Evolutionary conservation across 2,113 vertebrate genomes (phyloP), one percentile per base, ranked within the genome.

Genomic region (Callaeas wilsoni): DNA sequence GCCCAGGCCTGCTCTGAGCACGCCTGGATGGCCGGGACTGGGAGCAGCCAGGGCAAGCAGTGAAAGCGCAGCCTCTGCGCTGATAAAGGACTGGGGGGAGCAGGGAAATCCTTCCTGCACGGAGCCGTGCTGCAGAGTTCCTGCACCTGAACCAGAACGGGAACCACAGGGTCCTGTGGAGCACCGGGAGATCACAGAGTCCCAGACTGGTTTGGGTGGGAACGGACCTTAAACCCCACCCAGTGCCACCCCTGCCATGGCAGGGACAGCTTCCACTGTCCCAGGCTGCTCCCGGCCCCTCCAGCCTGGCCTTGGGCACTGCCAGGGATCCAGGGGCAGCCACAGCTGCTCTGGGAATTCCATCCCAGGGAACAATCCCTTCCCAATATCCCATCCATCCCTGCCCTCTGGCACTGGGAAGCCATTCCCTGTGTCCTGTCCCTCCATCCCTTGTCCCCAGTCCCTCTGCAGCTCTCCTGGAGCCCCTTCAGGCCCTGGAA

Each of bases 41-140:
- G 50, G 46, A 46, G 16, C 3, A 8, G 10, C 71, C 20, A 13
- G 42, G 52, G 6, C 19, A 18, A 9, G 56, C 71, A 62, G 25
- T 8, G 8, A 1, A 74, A 49, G n/a, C 1, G 30, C 35, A 73
- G 80, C 37, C 41, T 16, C 68, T 21, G 46, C 41, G 9, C 19
- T 2, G 49, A 10, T 4, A 7, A 9, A 50, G 67, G 29, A 5
- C 5, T 4, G 29, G 46, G 37, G n/a, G 26, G 19, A 49, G 47
- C 1, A 47, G 73, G 0, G 8, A 59, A 16, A 11, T 1, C 30
- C 26, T 5, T 10, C 11, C 21, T 9, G 32, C 41, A 9, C 0
- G 0, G 39, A 59, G 32, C 41, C 14, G 16, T 2, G 9, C 59
- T 4, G 42, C 25, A 23, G 63, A 30, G 19, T 9, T 27, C 63